These are phyloP conservation scores for Microctenopoma steveboyesi DNA, from an alignment of 2,797 vertebrate species.

Conservation along the genomic window DNA sequence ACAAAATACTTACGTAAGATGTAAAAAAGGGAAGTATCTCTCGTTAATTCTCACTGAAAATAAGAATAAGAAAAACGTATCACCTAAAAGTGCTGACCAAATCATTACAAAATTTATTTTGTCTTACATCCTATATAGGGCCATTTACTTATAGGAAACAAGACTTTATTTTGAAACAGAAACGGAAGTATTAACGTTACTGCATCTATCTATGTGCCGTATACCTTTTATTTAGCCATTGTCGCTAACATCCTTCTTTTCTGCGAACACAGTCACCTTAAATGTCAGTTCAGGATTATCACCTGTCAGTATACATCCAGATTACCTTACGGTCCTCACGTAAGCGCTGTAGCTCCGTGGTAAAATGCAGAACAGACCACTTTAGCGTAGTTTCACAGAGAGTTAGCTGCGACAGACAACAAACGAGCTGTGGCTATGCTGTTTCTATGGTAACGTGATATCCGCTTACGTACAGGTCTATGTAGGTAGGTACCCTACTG, in stretches of 20 bases:
- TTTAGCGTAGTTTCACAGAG: constrained; percentile 22
- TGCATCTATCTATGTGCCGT: too few relatives aligned
- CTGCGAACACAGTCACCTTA: neutral
- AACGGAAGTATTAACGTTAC: neutral
- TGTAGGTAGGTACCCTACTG: too few relatives aligned
- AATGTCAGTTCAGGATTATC: neutral
- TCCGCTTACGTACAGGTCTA: constrained; percentile 14
- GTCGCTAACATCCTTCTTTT: constrained; percentile 12
- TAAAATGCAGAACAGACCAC: neutral
- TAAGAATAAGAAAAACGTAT: too few relatives aligned
- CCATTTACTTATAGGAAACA: neutral
- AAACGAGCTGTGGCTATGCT: constrained; percentile 41
- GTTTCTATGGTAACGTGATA: constrained; percentile 65
- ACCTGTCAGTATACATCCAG: neutral
- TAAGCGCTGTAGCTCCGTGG: neutral
- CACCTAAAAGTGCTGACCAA: too few relatives aligned
- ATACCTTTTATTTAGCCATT: neutral
- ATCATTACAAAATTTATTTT: too few relatives aligned
- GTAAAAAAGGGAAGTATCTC: too few relatives aligned
- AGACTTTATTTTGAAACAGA: constrained; percentile 44
- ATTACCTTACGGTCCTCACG: constrained; percentile 51
- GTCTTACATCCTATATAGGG: too few relatives aligned
- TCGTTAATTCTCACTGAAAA: too few relatives aligned
- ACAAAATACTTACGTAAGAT: too few relatives aligned
- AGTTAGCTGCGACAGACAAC: constrained; percentile 19